Percentiles rank a stretch among this genome's conserved stretches.
These are phyloP conservation scores for Aviceda subcristata DNA, from an alignment of 2,113 vertebrate species.

Conservation along the genomic window DNA sequence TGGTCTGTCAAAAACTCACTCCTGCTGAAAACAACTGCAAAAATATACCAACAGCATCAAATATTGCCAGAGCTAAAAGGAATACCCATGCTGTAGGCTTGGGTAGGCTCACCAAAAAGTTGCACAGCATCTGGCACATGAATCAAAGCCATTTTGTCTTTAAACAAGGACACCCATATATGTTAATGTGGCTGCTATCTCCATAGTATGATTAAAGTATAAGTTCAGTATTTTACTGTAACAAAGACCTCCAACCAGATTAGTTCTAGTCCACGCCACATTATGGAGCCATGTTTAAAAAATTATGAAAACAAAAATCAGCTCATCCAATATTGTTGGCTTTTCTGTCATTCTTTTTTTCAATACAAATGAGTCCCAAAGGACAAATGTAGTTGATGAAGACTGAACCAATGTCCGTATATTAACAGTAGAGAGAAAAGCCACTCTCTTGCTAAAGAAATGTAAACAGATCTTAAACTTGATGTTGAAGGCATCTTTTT, in stretches of 20 bases:
- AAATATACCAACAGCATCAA: background rate
- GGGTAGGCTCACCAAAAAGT: background rate
- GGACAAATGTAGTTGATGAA: background rate
- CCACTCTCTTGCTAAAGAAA: background rate
- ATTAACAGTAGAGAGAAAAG: background rate
- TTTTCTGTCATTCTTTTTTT: background rate
- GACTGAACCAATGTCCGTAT: background rate
- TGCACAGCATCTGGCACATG: background rate
- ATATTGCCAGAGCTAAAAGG: background rate
- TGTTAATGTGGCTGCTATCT: background rate
- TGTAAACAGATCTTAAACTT: background rate
- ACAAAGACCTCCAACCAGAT: background rate
- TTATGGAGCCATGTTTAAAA: background rate
- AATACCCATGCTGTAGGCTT: background rate
- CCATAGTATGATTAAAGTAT: background rate
- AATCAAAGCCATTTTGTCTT: background rate
- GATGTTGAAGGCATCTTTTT: background rate
- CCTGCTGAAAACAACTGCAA: background rate
- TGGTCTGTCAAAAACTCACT: background rate
- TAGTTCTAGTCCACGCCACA: fast-evolving
- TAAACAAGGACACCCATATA: background rate
- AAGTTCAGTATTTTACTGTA: background rate
- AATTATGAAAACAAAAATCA: background rate
- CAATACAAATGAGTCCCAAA: background rate
- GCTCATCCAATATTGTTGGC: background rate